Evolutionary conservation across 2,113 vertebrate genomes (phyloP).

Genomic region (Patagioenas fasciata): DNA sequence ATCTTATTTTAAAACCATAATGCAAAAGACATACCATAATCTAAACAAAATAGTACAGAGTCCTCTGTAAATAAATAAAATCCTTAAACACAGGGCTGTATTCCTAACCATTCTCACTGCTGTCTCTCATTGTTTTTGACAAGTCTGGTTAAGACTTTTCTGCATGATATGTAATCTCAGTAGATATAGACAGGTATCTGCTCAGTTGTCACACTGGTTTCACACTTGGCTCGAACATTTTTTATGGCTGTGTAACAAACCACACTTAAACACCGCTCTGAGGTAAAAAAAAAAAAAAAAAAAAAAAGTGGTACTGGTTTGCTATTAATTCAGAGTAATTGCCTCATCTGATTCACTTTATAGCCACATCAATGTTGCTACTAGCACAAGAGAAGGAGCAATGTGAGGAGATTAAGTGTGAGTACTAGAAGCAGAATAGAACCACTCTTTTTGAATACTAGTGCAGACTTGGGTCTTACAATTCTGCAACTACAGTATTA

Average conservation of each 20-base stretch:
- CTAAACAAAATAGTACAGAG: not conserved
- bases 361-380: not conserved
- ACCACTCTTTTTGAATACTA: not conserved
- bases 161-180: accelerated
- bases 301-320: not conserved
- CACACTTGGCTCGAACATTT: not conserved
- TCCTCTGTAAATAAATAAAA: not conserved
- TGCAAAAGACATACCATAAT: not conserved
- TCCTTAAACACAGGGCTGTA: not conserved
- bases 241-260: not conserved
- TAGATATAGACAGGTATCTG: not conserved
- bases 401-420: not conserved
- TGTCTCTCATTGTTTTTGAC: not conserved
- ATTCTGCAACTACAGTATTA: not conserved
- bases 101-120: not conserved
- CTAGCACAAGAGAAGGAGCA: not conserved
- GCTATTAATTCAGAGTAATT: not conserved
- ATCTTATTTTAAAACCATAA: not conserved
- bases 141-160: not conserved
- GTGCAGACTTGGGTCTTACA: not conserved
- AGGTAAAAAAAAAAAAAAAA: not conserved
- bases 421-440: not conserved
- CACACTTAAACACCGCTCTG: not conserved
- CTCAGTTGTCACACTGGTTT: not conserved
- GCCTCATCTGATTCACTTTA: not conserved